phyloP scores from a whole-genome alignment of 2,797 vertebrate genomes.

The Phylloscopus collybita region DNA sequence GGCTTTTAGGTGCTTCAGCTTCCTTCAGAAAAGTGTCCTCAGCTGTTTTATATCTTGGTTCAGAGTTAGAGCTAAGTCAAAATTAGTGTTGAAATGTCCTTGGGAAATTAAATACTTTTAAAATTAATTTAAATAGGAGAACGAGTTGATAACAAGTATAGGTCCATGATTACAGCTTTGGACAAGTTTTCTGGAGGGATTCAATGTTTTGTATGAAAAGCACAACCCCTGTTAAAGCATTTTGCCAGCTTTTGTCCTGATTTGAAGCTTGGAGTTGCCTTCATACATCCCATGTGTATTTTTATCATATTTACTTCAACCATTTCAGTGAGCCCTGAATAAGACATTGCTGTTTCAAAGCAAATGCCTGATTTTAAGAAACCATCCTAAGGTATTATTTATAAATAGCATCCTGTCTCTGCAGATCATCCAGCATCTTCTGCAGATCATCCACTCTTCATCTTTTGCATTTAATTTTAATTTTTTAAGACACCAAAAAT shows the following conservation, averaged over 20 bases:
- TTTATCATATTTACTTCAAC: neutral
- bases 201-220: neutral
- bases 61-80: neutral
- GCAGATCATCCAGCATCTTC: neutral
- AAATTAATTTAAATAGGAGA: neutral
- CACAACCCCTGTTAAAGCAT: neutral
- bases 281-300: neutral
- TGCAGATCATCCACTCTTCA: neutral
- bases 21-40: neutral
- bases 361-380: slow-evolving; percentile 7
- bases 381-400: neutral
- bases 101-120: neutral
- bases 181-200: neutral
- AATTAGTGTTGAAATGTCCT: neutral
- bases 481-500: neutral
- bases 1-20: neutral
- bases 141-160: neutral
- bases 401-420: neutral
- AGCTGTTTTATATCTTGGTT: neutral
- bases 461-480: neutral
- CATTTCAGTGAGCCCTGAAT: neutral
- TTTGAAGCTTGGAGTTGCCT: neutral
- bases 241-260: neutral
- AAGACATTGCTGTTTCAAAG: neutral
- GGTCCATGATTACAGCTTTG: neutral